phyloP scores from a whole-genome alignment of 1,140 invertebrate species.

The Atopsyche davidsoni region DNA sequence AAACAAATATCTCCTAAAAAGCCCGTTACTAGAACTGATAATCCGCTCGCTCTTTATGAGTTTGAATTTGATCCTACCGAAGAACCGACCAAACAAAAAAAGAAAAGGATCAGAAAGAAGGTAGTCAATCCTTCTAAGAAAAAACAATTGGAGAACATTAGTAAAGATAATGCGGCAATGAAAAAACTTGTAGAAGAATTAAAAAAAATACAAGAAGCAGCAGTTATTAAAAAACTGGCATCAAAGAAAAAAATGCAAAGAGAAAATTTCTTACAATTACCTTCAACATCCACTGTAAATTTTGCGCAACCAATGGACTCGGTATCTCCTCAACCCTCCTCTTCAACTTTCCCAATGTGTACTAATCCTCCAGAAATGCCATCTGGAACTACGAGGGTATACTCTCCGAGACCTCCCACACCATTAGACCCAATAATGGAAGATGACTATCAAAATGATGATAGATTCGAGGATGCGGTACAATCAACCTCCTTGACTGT shows the following conservation, averaged over 20 bases:
- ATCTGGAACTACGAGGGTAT: too few species aligned
- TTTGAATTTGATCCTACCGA: conserved; percentile 24
- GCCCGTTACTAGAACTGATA: conserved; percentile 3
- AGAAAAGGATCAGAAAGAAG: conserved; percentile 14
- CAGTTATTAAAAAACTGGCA: conserved; percentile 16
- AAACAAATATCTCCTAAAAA: conserved; percentile 11
- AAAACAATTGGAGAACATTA: conserved; percentile 5
- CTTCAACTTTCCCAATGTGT: too few species aligned
- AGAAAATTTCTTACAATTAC: too few species aligned
- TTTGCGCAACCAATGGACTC: not conserved
- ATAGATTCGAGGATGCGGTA: too few species aligned
- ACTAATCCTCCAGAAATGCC: too few species aligned
- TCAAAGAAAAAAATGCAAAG: conserved; percentile 12
- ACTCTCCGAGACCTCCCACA: too few species aligned
- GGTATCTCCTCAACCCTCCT: too few species aligned
- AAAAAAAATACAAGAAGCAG: conserved; percentile 25
- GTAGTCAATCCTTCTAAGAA: conserved; percentile 5
- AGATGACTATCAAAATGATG: too few species aligned
- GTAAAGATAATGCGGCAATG: conserved; percentile 13
- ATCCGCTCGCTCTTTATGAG: conserved; percentile 21
- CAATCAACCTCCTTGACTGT: too few species aligned
- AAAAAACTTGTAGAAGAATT: conserved; percentile 20
- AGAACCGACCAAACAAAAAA: conserved; percentile 21
- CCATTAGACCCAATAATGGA: too few species aligned
- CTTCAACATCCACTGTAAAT: too few species aligned